Base-by-base conservation (phyloP, 2,888 invertebrate genomes). In the Allolobophora icterica region DNA sequence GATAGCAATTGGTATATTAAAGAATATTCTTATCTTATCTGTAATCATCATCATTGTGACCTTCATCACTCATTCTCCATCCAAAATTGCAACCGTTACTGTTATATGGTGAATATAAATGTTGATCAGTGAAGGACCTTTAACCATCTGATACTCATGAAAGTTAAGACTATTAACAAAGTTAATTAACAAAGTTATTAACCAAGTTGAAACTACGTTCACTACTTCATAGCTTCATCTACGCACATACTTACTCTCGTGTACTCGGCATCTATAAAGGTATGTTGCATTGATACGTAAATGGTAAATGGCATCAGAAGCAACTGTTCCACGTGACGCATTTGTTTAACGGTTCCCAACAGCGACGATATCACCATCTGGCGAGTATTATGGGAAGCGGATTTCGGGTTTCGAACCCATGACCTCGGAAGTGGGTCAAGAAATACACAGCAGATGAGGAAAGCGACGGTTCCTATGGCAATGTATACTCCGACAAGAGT, bases 361-460 rank as follows among this genome's bases (percentile, higher is more conserved):
- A 90, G 83, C 33, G 90, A 90, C 71, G 90, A 90, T 34, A 24
- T 8, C 45, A 33, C 83, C 21, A 58, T 19, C 21, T 45, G n/a
- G 83, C 38, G 13, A 38, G 2, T 21, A 30, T 35, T 87, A 8
- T 6, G 24, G 34, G 35, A 21, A 34, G 2, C 34, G 0, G 87
- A 87, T 8, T 87, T 38, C 13, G 24, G n/a, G 34, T 90, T 52
- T 90, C 45, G 38, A 34, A 89, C 33, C 90, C 90, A 87, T 13
- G 84, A 90, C 52, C 17, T 38, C 40, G 92, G 92, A 3, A 92
- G 92, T 1, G 92, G 93, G 96, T 99, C 99, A 90, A 99, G 97
- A 92, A 98, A 97, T 52, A 98, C 95, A 8, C 97, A 97, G 91
- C 99, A 97, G 95, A 99, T 97, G 92, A 97, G 96, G 4, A 98